Percentiles rank a stretch among this genome's conserved stretches.
These are phyloP conservation scores for Poeciliopsis occidentalis DNA, from an alignment of 2,113 vertebrate species.

Conservation along the genomic window DNA sequence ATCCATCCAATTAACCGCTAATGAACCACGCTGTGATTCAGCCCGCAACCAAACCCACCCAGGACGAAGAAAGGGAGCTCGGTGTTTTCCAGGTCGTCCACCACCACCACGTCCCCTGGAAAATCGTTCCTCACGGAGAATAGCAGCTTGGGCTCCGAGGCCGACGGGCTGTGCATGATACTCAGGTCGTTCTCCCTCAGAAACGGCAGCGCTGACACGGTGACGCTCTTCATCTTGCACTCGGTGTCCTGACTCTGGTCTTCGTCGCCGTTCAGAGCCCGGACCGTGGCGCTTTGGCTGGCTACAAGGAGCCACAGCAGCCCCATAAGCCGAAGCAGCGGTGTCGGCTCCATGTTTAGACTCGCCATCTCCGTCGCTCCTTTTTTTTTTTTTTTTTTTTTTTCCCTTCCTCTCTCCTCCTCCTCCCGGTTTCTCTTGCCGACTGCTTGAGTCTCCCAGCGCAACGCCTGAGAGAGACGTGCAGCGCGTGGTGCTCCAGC, in stretches of 20 bases:
- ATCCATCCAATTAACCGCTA: conserved; percentile 24
- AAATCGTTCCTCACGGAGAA: conserved; percentile 98
- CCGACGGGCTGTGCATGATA: conserved; percentile 99
- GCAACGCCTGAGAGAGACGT: conserved; percentile 36
- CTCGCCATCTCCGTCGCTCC: conserved; percentile 63
- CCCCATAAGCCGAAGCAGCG: conserved; percentile 29
- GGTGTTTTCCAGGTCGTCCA: conserved; percentile 98
- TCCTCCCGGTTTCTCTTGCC: conserved; percentile 20
- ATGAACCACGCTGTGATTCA: background rate
- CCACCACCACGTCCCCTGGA: conserved; percentile 95
- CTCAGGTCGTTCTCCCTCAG: conserved; percentile 97
- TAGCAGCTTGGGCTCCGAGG: conserved; percentile 98
- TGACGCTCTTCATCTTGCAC: conserved; percentile 98
- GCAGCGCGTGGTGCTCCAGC: conserved; percentile 18
- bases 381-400: conserved; percentile 34
- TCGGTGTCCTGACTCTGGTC: conserved; percentile 91
- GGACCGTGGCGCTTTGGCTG: conserved; percentile 27
- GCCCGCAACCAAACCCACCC: conserved; percentile 41
- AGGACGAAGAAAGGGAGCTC: conserved; percentile 94
- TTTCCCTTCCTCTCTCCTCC: conserved; percentile 36
- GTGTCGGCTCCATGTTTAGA: conserved; percentile 73
- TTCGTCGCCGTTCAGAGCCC: conserved; percentile 76
- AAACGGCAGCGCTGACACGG: conserved; percentile 97
- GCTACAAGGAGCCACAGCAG: conserved; percentile 59
- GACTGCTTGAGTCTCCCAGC: conserved; percentile 36